Base-by-base conservation (phyloP, 2,888 invertebrate species). In the Limnephilus auricula region DNA sequence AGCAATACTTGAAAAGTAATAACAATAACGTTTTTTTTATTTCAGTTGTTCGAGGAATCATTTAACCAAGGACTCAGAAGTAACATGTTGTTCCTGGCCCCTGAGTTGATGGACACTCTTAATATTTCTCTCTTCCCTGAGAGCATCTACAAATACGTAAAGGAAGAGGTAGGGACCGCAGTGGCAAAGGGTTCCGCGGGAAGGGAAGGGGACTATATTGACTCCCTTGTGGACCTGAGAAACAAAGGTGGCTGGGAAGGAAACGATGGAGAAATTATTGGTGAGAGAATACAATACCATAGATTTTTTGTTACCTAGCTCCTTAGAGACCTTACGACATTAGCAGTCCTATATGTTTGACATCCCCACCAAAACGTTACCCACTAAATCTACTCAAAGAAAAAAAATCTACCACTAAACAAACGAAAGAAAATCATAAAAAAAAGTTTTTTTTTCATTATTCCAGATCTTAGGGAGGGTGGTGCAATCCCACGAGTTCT, bases 151-250 rank as follows among this genome's bases (percentile, higher is more conserved):
- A 12, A 91, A 3, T 93, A 93, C 91, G 93, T 94, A 89, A 83
- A 89, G n/a, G 89, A 89, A 31, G 91, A 93, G 9, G 93, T 93
- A 10, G 90, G 89, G 31, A 90, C 92, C 3, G 92, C 93, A 2
- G 90, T 93, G 34, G 89, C 85, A 10, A 89, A 93, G 40, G 93
- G 93, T 30, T 90, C 93, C 40, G 90, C 79, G 25, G 92, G 92
- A 65, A 91, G 92, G 18, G 93, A 92, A 85, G 93, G 93, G n/a
- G 94, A 94, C 88, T 94, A 93, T 86, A 90, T 94, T 2, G 93
- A 94, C 45, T 88, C 93, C 79, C 93, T 94, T 90, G 89, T 94
- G 89, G 93, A 93, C 30, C 85, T 93, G 83, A 92, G 92, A 84
- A 92, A 92, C 2, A 93, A 93, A 79, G 93, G 93, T 31, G n/a